Conservation (phyloP, 2,888 invertebrate species). For the Drosophila paranaensis region DNA sequence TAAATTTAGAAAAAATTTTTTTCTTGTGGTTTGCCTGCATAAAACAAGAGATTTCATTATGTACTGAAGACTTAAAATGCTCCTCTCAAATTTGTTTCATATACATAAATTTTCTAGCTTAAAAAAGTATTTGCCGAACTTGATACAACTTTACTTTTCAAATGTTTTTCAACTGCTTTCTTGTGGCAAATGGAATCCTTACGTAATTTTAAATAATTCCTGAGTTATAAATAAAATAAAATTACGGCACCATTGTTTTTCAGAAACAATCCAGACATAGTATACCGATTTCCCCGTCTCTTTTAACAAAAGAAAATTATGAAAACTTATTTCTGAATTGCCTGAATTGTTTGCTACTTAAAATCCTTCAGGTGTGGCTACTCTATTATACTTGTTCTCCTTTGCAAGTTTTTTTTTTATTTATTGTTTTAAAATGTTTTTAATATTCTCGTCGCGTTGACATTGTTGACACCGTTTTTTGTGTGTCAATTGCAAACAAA, state of each 20-base stretch:
- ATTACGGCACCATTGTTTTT: background rate
- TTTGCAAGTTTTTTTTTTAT: constrained; percentile 5
- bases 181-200: background rate
- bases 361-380: constrained; percentile 6
- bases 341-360: background rate
- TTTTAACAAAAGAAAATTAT: background rate
- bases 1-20: background rate
- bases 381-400: background rate
- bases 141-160: background rate
- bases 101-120: too few relatives aligned
- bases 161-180: background rate
- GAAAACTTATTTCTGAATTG: background rate
- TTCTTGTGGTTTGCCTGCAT: background rate
- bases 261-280: background rate
- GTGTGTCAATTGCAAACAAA: constrained; percentile 41
- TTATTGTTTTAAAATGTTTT: constrained; percentile 2
- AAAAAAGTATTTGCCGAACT: background rate
- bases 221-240: background rate
- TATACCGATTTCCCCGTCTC: background rate
- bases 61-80: too few relatives aligned
- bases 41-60: too few relatives aligned
- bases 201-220: background rate
- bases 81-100: background rate
- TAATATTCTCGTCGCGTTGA: constrained; percentile 36
- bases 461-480: constrained; percentile 44